Conservation (phyloP, 2,888 invertebrate species). For the Apodemia duryi region DNA sequence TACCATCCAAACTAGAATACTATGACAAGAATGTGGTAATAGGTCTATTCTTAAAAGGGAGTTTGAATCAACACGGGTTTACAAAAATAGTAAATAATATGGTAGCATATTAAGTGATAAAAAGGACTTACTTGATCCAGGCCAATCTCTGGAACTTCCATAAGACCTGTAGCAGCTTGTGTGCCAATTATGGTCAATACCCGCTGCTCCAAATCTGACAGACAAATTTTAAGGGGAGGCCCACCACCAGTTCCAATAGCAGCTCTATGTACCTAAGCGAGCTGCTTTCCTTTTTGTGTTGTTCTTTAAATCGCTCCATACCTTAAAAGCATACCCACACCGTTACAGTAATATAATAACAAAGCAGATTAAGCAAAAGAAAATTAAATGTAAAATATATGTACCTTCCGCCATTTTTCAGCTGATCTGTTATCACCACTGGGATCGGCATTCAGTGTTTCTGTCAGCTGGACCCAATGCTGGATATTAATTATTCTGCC, state of each 20-base stretch:
- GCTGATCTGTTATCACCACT: too few species aligned
- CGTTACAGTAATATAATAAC: not conserved
- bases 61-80: too few species aligned
- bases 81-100: too few species aligned
- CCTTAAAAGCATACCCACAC: not conserved
- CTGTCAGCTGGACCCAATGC: not conserved
- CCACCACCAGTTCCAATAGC: not conserved
- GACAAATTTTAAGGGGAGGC: not conserved
- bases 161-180: not conserved
- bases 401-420: not conserved
- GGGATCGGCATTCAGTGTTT: not conserved
- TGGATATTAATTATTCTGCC: not conserved
- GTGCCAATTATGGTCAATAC: not conserved
- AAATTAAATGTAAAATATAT: not conserved
- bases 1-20: too few species aligned
- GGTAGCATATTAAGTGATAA: too few species aligned
- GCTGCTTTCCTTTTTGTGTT: not conserved
- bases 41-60: too few species aligned
- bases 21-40: too few species aligned
- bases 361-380: not conserved
- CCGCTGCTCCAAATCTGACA: not conserved
- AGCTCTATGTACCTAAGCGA: too few species aligned
- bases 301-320: not conserved
- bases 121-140: too few species aligned
- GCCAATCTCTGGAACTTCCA: too few species aligned